phyloP scores from a whole-genome alignment of 2,113 vertebrate species.

The Silurus asotus region DNA sequence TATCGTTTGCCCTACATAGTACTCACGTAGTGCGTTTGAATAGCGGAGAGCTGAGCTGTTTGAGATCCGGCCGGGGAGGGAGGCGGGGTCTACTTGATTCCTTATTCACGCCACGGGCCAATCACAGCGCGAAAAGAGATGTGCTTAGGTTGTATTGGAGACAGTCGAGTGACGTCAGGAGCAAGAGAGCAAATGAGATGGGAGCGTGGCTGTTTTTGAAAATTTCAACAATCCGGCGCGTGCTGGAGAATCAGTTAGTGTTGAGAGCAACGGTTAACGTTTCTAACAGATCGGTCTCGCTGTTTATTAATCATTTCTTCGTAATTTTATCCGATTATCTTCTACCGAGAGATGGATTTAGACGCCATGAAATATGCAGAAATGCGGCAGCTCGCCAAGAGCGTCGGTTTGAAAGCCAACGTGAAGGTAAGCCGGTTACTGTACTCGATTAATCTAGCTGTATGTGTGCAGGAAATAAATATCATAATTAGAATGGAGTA shows the following conservation, averaged over 20 bases:
- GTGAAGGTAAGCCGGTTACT: not conserved
- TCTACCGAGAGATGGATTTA: conserved; percentile 60
- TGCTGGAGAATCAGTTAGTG: not conserved
- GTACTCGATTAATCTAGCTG: no score
- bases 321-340: no score
- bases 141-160: not conserved
- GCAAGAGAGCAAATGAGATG: not conserved
- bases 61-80: not conserved
- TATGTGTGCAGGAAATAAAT: no score
- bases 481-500: no score
- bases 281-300: no score
- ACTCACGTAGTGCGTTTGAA: not conserved
- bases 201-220: not conserved
- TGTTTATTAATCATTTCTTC: no score
- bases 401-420: conserved; percentile 81
- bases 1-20: not conserved
- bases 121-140: not conserved
- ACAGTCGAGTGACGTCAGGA: not conserved
- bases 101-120: not conserved
- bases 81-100: no score
- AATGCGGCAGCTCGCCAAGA: conserved; percentile 80
- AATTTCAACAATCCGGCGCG: not conserved
- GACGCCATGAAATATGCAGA: conserved; percentile 81
- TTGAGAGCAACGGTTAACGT: no score
- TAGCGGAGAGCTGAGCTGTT: not conserved